A percentile compares a stretch with the other conserved stretches of the same genome.
phyloP scores from a whole-genome alignment of 2,797 vertebrate genomes.

The Poeciliopsis turneri region DNA sequence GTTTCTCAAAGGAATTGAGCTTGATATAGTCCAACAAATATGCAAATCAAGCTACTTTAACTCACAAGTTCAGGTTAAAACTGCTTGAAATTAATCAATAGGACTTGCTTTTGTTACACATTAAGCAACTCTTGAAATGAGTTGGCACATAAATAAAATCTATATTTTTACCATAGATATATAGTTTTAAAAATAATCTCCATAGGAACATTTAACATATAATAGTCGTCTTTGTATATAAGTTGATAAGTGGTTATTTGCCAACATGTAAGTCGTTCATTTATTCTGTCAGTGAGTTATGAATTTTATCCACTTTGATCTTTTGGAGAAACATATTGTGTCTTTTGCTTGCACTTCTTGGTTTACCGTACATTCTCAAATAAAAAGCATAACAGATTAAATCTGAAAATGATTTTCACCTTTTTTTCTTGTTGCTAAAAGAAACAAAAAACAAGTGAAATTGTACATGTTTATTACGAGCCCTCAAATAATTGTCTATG shows the following conservation, averaged over 20 bases:
- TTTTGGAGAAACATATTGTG: not conserved
- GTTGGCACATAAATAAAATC: not conserved
- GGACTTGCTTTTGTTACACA: not conserved
- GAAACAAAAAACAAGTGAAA: not conserved
- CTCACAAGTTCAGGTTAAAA: not conserved
- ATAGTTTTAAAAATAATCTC: not conserved
- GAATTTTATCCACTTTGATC: not conserved
- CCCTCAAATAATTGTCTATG: not conserved
- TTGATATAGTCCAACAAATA: not conserved
- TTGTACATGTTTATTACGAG: not conserved
- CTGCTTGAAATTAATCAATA: not conserved
- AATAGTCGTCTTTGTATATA: not conserved
- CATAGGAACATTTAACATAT: not conserved
- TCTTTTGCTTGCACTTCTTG: not conserved
- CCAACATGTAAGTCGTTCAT: not conserved
- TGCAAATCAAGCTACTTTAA: not conserved
- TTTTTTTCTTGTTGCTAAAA: not conserved
- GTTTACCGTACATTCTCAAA: not conserved
- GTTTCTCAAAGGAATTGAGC: not conserved
- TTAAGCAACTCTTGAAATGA: not conserved
- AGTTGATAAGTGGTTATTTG: not conserved
- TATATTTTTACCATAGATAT: not conserved
- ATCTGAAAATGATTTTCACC: not conserved
- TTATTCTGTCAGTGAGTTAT: not conserved
- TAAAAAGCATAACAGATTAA: not conserved